Conservation (phyloP, 2,113 vertebrate species). For the Abramis brama region DNA sequence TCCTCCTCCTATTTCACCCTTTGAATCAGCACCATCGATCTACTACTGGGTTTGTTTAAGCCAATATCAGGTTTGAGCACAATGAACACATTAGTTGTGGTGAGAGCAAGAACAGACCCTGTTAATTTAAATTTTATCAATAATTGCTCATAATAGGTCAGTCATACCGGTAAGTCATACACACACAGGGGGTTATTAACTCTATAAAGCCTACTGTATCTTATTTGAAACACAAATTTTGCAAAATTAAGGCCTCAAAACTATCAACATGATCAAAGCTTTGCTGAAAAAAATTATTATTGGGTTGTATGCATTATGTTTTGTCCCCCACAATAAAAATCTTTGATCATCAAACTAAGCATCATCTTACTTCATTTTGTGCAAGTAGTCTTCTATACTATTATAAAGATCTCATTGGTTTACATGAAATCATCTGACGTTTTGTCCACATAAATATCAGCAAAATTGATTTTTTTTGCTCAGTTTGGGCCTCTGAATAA, state of each 20-base stretch:
- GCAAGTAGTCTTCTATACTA: no score
- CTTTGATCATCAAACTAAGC: no score
- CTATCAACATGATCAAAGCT: neutral
- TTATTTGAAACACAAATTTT: neutral
- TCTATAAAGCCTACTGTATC: neutral
- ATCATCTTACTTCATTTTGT: no score
- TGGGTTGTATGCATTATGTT: no score
- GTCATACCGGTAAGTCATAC: neutral
- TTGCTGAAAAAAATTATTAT: neutral
- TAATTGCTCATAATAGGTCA: constrained; percentile 9
- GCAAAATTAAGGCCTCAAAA: neutral
- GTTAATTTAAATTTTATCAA: neutral
- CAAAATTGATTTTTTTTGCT: no score
- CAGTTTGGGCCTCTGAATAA: no score
- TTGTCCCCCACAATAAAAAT: no score
- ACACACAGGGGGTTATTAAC: neutral
- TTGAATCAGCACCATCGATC: neutral
- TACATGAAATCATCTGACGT: no score
- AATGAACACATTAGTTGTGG: neutral
- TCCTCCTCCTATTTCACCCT: neutral
- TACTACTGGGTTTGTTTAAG: neutral
- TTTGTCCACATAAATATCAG: no score
- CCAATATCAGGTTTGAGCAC: neutral
- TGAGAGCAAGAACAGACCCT: neutral
- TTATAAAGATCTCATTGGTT: no score